Base-by-base conservation (phyloP, 37 sponge, comb jelly and placozoan genomes). In the Amphimedon queenslandica region DNA sequence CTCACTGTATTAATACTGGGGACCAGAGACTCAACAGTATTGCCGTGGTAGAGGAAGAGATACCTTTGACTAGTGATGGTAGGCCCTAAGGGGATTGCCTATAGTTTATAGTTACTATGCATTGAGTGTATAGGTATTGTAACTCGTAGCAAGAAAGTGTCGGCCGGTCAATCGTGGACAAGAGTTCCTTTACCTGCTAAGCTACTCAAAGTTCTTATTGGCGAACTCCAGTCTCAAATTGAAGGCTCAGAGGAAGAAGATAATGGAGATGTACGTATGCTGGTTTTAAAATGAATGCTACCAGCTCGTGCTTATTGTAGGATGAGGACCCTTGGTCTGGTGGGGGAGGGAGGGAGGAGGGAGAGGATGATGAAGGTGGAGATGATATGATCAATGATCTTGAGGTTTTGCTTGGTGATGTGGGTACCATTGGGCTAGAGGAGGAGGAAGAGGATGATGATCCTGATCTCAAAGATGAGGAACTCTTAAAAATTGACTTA, bases 391-490 rank as follows among this genome's bases (percentile, higher is more conserved):
- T 67, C 10, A 18, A 67, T 56, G 47, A 25, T 3, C 28, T 82
- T 34, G 80, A 74, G 31, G 42, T 34, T 37, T 66, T 79, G 37
- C 42, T 82, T 67, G 43, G 28, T 24, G 24, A 38, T 20, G n/a
- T 57, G 37, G 43, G 68, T 40, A 11, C 35, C 28, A 57, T 68
- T 33, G 18, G 38, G 27, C 5, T 57, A 63, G 74, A 58, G 23
- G 31, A 63, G 0, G 80, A 76, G 64, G 79, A 78, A 67, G 84
- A 83, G 70, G 84, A 84, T 40, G 87, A 92, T 5, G 84, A 92
- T 55, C 79, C 72, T 74, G 88, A 92, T 40, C 63, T 92, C n/a
- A 29, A 28, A 47, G 85, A 87, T 72, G 93, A 92, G 23, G 80
- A 84, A 25, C 30, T 87, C 4, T n/a, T 84, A 30, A 69, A 83